These are phyloP conservation scores for Naja naja DNA, from an alignment of 2,113 vertebrate species.

Conservation along the genomic window DNA sequence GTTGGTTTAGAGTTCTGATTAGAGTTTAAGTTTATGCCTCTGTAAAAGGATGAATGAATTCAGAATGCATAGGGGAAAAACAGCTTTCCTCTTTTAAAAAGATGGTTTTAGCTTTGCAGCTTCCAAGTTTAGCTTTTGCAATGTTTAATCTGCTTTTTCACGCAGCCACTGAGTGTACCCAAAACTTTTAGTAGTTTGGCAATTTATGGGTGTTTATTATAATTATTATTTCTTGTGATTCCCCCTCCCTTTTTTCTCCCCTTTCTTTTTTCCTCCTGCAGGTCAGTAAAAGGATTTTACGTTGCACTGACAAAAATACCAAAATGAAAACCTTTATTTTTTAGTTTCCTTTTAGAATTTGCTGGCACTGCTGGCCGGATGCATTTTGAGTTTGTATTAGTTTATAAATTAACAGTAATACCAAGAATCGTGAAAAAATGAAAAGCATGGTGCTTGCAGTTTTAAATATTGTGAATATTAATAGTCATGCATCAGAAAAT, in stretches of 20 bases:
- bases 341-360: constrained; percentile 88
- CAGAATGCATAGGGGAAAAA: constrained; percentile 46
- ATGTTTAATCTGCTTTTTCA: constrained; percentile 66
- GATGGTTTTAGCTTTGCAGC: constrained; percentile 49
- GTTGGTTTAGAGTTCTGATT: constrained; percentile 12
- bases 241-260: background rate
- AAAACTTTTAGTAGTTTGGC: constrained; percentile 68
- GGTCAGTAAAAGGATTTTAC: constrained; percentile 95
- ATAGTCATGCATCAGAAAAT: constrained; percentile 87
- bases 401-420: constrained; percentile 98
- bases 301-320: constrained; percentile 91
- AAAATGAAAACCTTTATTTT: constrained; percentile 90
- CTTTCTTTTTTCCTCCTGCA: constrained; percentile 87
- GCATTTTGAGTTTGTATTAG: constrained; percentile 94
- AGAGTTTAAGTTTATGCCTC: constrained; percentile 40
- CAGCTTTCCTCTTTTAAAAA: constrained; percentile 33
- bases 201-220: constrained; percentile 66
- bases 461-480: constrained; percentile 95
- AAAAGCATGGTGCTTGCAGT: constrained; percentile 99
- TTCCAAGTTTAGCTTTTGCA: constrained; percentile 64
- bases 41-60: constrained; percentile 38
- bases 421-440: constrained; percentile 86
- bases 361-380: constrained; percentile 99
- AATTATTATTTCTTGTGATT: constrained; percentile 26
- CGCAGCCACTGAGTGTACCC: constrained; percentile 63